These are phyloP conservation scores for Ceratosolen fusciceps DNA, from an alignment of 1,140 invertebrate species.

Conservation along the genomic window DNA sequence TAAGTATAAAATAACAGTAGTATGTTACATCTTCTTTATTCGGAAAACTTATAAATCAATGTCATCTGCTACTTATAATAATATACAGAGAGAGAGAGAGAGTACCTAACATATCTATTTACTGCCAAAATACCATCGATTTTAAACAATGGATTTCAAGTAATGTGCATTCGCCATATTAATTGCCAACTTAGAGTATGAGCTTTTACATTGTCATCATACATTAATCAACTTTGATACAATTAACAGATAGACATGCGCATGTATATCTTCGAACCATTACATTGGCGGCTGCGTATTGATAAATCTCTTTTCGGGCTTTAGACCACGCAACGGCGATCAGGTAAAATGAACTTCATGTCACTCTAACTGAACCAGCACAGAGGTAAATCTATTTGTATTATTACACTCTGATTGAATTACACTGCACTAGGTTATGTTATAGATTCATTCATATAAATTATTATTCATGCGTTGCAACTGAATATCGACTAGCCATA, in stretches of 20 bases:
- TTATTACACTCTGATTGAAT: conserved; percentile 16
- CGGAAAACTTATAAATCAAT: neutral
- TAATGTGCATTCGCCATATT: conserved; percentile 23
- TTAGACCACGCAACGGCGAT: neutral
- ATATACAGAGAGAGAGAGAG: too few species aligned
- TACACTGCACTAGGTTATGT: neutral
- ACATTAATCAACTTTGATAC: conserved; percentile 47
- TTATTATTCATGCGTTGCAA: neutral
- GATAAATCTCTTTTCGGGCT: conserved; percentile 8
- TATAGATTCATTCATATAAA: neutral
- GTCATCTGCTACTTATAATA: conserved; percentile 8
- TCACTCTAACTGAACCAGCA: neutral
- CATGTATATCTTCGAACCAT: neutral
- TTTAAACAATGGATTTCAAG: neutral
- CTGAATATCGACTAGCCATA: too few species aligned
- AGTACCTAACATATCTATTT: neutral
- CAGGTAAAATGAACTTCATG: neutral
- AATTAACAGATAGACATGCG: conserved; percentile 26
- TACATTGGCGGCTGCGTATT: neutral
- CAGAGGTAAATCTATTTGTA: neutral
- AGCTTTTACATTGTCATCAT: conserved; percentile 22
- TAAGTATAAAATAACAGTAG: neutral
- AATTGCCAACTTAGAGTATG: neutral
- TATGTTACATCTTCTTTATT: neutral
- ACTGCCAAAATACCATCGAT: conserved; percentile 15